Base-by-base conservation (phyloP, 2,113 vertebrate species). In the Megaleporinus macrocephalus region DNA sequence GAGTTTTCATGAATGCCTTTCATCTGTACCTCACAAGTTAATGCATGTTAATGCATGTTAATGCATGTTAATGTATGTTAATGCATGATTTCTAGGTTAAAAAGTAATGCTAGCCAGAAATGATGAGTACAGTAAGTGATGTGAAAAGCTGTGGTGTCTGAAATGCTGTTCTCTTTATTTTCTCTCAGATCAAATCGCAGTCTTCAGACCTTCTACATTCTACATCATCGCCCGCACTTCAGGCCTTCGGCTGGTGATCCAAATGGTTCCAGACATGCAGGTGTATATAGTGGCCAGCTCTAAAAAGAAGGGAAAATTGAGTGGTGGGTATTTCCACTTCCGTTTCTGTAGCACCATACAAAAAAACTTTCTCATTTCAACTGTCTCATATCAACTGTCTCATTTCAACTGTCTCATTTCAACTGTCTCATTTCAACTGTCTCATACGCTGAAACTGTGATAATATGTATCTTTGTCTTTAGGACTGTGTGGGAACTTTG, bases 401-500 rank as follows among this genome's bases (percentile, higher is more conserved):
- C n/a, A n/a, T n/a, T n/a, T n/a, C n/a, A n/a, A n/a, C n/a, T n/a
- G n/a, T n/a, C n/a, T n/a, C n/a, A n/a, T n/a, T n/a, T n/a, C n/a
- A n/a, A n/a, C n/a, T n/a, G n/a, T n/a, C n/a, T n/a, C n/a, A n/a
- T n/a, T n/a, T n/a, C n/a, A n/a, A n/a, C n/a, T n/a, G n/a, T n/a
- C 36, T 15, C 20, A n/a, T 20, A 16, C 30, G 1, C 2, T 78
- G 6, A 66, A 20, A 24, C 14, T 0, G 20, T n/a, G 14, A 16
- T 41, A 53, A 81, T 57, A 41, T 22, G 26, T 53, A 29, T 73
- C 33, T 7, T 73, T 66, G 24, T 3, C 36, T 29, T 44, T 55
- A 85, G 84, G 84, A 59, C 73, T 86, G 2, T 86, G 84, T 68
- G 84, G 84, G 24, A 86, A 86, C 59, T 86, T 76, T 36, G 82